Conservation (phyloP, 2,113 vertebrate species). For the Rhipidura dahli region DNA sequence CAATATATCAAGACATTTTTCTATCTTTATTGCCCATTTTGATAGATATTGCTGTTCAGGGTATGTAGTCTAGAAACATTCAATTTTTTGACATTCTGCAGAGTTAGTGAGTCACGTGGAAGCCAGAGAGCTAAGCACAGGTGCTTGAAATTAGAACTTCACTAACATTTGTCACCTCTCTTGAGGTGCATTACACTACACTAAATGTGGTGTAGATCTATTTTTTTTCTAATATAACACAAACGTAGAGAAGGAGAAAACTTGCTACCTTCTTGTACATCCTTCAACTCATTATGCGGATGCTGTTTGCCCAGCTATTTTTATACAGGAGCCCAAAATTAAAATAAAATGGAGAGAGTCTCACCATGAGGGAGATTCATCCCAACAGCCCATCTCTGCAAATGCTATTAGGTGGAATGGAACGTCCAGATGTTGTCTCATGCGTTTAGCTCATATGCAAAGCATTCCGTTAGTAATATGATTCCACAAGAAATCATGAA, state of each 20-base stretch:
- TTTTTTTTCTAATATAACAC: background rate
- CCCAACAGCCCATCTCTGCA: background rate
- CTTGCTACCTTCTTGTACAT: background rate
- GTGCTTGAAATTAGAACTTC: background rate
- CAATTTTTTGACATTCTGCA: background rate
- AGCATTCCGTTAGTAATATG: background rate
- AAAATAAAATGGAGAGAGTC: background rate
- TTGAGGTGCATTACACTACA: background rate
- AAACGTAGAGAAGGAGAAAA: background rate
- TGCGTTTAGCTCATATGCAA: background rate
- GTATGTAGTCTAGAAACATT: background rate
- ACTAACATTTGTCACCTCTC: background rate
- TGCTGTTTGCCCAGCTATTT: background rate
- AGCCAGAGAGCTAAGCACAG: background rate
- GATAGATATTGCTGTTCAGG: background rate
- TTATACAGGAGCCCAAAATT: background rate
- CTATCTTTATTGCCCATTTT: background rate
- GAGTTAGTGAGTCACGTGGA: background rate
- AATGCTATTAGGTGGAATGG: background rate
- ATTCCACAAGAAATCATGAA: background rate
- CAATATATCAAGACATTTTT: background rate
- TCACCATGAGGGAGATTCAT: background rate
- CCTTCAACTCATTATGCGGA: background rate
- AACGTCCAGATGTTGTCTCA: conserved; percentile 5
- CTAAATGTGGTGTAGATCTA: background rate